Evolutionary conservation across 2,888 invertebrate species (phyloP), one percentile per base, ranked within the genome.

Genomic region (Lacanobia wlatinum): DNA sequence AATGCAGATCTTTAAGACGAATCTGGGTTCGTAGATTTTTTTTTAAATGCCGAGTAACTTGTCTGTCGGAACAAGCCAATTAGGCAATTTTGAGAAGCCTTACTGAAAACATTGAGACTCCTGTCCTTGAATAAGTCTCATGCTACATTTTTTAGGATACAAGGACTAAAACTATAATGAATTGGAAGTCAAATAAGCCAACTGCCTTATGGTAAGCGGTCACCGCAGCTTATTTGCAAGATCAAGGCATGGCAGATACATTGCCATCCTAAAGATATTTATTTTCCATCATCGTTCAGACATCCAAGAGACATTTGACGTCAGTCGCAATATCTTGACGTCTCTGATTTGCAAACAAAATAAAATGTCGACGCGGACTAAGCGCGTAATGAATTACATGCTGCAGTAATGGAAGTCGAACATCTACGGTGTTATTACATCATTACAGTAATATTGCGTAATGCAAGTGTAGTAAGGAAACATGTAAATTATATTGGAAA

Each of bases 321-420:
- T 53, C 55, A 72, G 16, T 60, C 38, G 10, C 10, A 61, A 23
- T 53, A 14, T 40, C 46, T 65, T 4, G 63, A 72, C 50, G 50
- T 64, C 43, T 52, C 59, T 58, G 48, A 73, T 66, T 80, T 66
- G 34, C 59, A 74, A 59, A 66, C 64, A 81, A 75, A 76, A 61
- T 56, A 52, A 68, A 43, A 23, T 6, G 43, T 50, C 52, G 59
- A 23, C 23, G 52, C 5, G 21, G 14, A 55, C 34, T 21, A 43
- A 66, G 28, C 18, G 23, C 43, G 38, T 74, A 56, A 74, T 80
- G 38, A 65, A 46, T 73, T 55, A 60, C 48, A 60, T n/a, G 40
- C 56, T 58, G 34, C 18, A 79, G 40, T 66, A 62, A 58, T 62
- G 38, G 46, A 55, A 48, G 21, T 64, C 59, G 10, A 61, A 58